Evolutionary conservation across 2,888 invertebrate species (phyloP).

Genomic region (Anagyrus pseudococci): DNA sequence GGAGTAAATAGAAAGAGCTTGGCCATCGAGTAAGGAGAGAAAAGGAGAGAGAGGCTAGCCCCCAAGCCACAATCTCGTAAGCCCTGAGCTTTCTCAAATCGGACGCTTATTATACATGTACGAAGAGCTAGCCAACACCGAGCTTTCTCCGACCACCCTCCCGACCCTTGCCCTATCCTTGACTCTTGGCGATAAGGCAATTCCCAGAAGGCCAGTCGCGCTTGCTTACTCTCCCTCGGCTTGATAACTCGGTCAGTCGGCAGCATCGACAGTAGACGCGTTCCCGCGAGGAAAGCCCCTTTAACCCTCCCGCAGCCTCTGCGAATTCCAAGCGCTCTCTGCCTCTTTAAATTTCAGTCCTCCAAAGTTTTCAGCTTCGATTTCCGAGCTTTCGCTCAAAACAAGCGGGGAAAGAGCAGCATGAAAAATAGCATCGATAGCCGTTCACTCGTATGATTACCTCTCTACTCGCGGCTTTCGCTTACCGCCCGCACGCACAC

Average conservation of each 20-base stretch:
- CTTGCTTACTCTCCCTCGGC: not conserved
- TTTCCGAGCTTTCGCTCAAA: not conserved
- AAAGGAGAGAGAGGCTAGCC: no score
- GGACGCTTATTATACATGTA: not conserved
- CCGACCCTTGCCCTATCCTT: not conserved
- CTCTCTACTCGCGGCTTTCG: no score
- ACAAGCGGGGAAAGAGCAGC: no score
- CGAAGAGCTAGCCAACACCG: not conserved
- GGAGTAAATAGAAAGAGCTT: not conserved
- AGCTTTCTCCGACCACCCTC: not conserved
- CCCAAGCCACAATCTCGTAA: no score
- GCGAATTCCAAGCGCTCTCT: not conserved
- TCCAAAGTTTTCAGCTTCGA: not conserved
- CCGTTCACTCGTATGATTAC: no score
- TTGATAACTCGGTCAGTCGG: conserved; percentile 4
- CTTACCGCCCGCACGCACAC: no score
- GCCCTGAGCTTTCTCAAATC: not conserved
- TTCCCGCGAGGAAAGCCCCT: conserved; percentile 17
- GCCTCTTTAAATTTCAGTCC: not conserved
- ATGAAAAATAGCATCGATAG: no score
- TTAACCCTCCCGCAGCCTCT: not conserved
- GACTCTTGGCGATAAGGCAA: not conserved
- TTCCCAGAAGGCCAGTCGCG: not conserved
- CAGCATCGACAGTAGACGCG: conserved; percentile 7
- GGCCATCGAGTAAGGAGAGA: no score